phyloP scores from a whole-genome alignment of 2,113 vertebrate species.

The Telmatochromis brichardi region DNA sequence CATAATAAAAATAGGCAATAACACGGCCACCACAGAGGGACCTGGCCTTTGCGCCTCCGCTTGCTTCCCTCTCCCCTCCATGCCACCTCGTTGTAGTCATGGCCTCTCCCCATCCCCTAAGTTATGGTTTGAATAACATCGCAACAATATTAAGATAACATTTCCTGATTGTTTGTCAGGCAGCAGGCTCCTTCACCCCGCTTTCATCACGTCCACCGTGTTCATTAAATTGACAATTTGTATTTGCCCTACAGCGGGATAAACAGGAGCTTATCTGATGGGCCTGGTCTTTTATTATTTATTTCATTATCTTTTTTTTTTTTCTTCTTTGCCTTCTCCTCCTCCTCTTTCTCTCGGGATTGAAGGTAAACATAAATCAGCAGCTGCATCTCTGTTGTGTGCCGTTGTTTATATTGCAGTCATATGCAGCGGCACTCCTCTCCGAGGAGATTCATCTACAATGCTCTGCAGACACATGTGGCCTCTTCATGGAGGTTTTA shows the following conservation, averaged over 20 bases:
- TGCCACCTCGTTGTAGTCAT: slow-evolving; percentile 13
- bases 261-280: slow-evolving; percentile 73
- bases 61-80: background rate
- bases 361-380: slow-evolving; percentile 72
- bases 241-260: slow-evolving; percentile 73
- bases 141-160: slow-evolving; percentile 85
- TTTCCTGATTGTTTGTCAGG: slow-evolving; percentile 82
- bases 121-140: slow-evolving; percentile 87
- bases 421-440: slow-evolving; percentile 52
- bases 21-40: slow-evolving; percentile 85
- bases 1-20: slow-evolving; percentile 95
- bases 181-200: slow-evolving; percentile 66
- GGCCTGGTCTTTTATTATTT: slow-evolving; percentile 66
- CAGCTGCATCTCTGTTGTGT: slow-evolving; percentile 57
- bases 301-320: slow-evolving; percentile 64
- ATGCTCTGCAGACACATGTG: slow-evolving; percentile 39
- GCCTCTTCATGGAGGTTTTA: slow-evolving; percentile 54
- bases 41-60: slow-evolving; percentile 72
- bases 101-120: slow-evolving; percentile 75
- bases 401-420: slow-evolving; percentile 64
- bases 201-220: slow-evolving; percentile 72
- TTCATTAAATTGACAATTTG: slow-evolving; percentile 79
- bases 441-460: slow-evolving; percentile 48
- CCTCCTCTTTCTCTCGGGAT: slow-evolving; percentile 53
- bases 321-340: background rate